phyloP scores from a whole-genome alignment of 2,888 invertebrate genomes.

The Orgyia antiqua region DNA sequence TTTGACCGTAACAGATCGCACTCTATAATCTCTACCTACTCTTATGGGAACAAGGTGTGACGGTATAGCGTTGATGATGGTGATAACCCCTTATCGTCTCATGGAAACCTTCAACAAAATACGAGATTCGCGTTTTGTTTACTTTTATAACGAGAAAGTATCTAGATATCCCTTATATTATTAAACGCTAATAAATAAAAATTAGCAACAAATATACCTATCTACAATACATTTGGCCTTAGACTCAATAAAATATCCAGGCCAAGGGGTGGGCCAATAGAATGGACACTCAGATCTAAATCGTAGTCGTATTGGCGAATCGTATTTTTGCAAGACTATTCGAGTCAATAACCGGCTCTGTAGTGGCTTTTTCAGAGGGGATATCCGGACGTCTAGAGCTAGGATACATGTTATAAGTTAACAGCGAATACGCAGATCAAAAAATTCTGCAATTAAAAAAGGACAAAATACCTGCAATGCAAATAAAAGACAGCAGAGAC shows the following conservation, averaged over 20 bases:
- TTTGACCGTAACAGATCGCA: too few species aligned
- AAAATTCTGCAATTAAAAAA: not conserved
- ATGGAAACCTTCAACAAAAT: too few species aligned
- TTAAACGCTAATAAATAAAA: not conserved
- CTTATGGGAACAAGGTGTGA: too few species aligned
- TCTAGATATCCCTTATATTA: too few species aligned
- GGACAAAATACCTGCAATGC: not conserved
- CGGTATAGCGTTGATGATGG: too few species aligned
- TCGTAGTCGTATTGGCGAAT: slow-evolving; percentile 44
- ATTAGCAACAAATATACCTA: slow-evolving; percentile 11
- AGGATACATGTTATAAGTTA: slow-evolving; percentile 9
- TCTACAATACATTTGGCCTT: slow-evolving; percentile 20
- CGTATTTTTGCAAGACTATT: slow-evolving; percentile 55
- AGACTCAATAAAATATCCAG: slow-evolving; percentile 41
- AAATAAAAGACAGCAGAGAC: too few species aligned
- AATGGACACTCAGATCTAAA: slow-evolving; percentile 55
- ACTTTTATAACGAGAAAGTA: too few species aligned
- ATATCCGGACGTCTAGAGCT: slow-evolving; percentile 33
- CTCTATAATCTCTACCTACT: too few species aligned
- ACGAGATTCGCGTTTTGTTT: too few species aligned
- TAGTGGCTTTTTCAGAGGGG: slow-evolving; percentile 42
- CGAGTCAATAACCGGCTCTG: slow-evolving; percentile 46
- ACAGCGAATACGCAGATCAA: too few species aligned
- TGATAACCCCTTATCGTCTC: too few species aligned
- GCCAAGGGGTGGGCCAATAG: slow-evolving; percentile 32